These are phyloP conservation scores for Molorchus minor DNA, from an alignment of 2,888 invertebrate species.

Conservation along the genomic window DNA sequence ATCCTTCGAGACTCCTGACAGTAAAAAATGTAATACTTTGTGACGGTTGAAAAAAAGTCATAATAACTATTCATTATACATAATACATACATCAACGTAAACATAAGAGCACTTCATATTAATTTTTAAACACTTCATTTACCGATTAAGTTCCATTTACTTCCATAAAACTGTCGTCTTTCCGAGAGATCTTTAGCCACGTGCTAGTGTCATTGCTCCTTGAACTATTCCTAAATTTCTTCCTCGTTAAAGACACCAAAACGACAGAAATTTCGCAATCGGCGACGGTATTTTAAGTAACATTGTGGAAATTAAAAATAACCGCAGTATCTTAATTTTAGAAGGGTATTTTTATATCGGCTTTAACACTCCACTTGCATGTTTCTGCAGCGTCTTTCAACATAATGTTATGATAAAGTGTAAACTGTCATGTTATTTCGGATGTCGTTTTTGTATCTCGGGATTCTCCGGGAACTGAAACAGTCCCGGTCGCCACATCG, in stretches of 20 bases:
- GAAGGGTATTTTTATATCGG: constrained; percentile 8
- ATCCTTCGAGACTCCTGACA: too few relatives aligned
- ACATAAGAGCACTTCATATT: too few relatives aligned
- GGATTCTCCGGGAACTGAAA: too few relatives aligned
- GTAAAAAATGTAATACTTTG: too few relatives aligned
- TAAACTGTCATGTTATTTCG: constrained; percentile 15
- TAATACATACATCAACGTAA: too few relatives aligned
- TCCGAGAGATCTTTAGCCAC: not conserved
- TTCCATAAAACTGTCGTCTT: not conserved
- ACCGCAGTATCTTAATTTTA: not conserved
- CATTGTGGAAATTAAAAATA: constrained; percentile 2
- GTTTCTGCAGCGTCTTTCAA: constrained; percentile 5
- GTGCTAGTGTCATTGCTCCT: not conserved
- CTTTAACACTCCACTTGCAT: constrained; percentile 8
- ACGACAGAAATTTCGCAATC: not conserved
- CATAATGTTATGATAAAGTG: constrained; percentile 4
- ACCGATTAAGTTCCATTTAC: not conserved
- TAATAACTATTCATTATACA: too few relatives aligned
- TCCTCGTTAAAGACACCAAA: not conserved
- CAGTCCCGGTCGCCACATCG: too few relatives aligned
- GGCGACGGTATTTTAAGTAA: not conserved
- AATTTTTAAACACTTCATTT: too few relatives aligned
- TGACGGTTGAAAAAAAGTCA: too few relatives aligned
- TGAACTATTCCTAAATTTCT: not conserved
- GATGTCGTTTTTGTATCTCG: too few relatives aligned